phyloP scores from a whole-genome alignment of 1,140 invertebrate genomes.

The Ectropis grisescens region DNA sequence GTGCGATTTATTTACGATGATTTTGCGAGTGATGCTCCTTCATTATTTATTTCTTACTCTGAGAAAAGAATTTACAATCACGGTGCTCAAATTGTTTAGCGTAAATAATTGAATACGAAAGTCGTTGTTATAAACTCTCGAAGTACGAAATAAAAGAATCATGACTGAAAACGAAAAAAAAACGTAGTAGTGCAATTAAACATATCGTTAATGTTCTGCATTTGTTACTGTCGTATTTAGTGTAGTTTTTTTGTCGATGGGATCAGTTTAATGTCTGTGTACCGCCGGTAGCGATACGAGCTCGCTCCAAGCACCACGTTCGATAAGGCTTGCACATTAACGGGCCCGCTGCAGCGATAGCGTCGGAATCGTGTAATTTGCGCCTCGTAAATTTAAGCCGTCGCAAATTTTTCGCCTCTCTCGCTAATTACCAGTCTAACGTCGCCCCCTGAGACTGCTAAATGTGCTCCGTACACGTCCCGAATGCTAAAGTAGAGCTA shows the following conservation, averaged over 20 bases:
- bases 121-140: too few relatives aligned
- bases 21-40: too few relatives aligned
- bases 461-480: constrained; percentile 60
- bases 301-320: constrained; percentile 21
- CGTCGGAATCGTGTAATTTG: constrained; percentile 62
- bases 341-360: constrained; percentile 54
- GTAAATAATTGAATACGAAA: too few relatives aligned
- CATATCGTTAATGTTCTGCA: background rate
- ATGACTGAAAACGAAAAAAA: too few relatives aligned
- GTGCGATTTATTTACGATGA: too few relatives aligned
- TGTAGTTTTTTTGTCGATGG: constrained; percentile 32
- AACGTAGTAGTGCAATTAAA: too few relatives aligned
- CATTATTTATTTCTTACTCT: too few relatives aligned
- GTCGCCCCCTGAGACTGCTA: constrained; percentile 60
- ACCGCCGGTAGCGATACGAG: too few relatives aligned
- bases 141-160: too few relatives aligned
- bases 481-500: constrained; percentile 46
- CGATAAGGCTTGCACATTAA: constrained; percentile 67
- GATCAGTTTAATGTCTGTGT: constrained; percentile 29
- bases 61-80: too few relatives aligned
- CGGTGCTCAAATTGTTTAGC: too few relatives aligned
- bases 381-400: constrained; percentile 64
- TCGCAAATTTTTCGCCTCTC: constrained; percentile 67
- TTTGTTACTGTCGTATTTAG: constrained; percentile 12
- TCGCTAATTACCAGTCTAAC: constrained; percentile 63